Conservation (phyloP, 2,888 invertebrate species). For the Limnephilus lunatus region DNA sequence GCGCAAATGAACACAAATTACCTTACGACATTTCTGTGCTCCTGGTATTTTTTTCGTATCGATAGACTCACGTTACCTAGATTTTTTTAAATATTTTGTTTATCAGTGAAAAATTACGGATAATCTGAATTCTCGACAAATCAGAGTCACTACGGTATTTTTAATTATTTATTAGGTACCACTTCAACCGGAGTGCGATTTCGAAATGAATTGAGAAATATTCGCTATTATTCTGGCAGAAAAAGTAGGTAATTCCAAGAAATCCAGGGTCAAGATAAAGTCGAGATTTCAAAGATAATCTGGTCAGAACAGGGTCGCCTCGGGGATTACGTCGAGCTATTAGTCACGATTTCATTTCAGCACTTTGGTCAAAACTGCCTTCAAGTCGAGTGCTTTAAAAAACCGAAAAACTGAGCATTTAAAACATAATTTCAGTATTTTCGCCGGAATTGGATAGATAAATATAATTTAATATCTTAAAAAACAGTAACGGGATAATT, state of each 20-base stretch:
- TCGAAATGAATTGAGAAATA: neutral
- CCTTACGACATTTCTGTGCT: no score
- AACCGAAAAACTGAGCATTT: neutral
- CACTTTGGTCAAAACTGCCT: neutral
- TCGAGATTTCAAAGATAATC: neutral
- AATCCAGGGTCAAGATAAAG: constrained; percentile 21
- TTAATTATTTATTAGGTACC: neutral
- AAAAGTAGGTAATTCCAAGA: constrained; percentile 21
- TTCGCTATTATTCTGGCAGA: neutral
- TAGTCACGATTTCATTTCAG: constrained; percentile 24
- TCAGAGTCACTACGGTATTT: neutral
- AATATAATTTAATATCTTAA: no score
- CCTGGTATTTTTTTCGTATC: no score
- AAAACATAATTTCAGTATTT: neutral
- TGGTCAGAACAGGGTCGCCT: neutral
- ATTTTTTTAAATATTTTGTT: no score
- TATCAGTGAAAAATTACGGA: no score
- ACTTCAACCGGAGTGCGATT: neutral
- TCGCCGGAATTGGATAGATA: neutral
- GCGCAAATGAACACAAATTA: no score
- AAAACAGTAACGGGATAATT: no score
- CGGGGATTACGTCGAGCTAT: constrained; percentile 6
- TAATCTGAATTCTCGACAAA: no score
- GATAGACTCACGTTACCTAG: no score
- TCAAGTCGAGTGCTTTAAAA: neutral